Evolutionary conservation across 2,113 vertebrate species (phyloP).

Genomic region (Paradoxurus hermaphroditus): DNA sequence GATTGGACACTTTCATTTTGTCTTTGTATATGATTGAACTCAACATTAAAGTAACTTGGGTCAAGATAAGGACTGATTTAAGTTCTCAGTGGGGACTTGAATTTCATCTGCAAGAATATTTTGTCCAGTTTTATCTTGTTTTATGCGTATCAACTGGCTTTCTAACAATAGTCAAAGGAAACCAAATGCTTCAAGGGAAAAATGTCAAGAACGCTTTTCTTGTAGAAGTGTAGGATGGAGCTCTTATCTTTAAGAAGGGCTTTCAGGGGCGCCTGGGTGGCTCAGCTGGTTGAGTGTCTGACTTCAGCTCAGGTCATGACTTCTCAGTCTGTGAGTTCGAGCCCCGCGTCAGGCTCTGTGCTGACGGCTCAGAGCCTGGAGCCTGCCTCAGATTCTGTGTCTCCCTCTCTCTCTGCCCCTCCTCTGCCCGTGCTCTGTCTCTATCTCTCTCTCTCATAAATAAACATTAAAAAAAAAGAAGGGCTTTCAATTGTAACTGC

Average conservation of each 20-base stretch:
- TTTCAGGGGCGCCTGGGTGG: no score
- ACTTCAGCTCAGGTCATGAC: no score
- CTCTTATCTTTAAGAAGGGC: neutral
- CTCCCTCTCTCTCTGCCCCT: no score
- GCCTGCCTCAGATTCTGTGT: no score
- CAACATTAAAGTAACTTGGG: neutral
- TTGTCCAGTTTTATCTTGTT: neutral
- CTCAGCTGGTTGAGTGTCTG: no score
- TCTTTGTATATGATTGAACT: neutral
- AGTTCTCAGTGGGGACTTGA: neutral
- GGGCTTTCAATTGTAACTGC: neutral
- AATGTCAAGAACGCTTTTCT: neutral
- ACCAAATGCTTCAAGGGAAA: neutral
- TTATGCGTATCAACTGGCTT: conserved; percentile 31
- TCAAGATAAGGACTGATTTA: neutral
- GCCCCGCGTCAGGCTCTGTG: no score
- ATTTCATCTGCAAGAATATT: conserved; percentile 8
- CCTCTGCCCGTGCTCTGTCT: no score
- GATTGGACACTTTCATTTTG: neutral
- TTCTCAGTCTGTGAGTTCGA: no score
- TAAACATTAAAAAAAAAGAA: neutral
- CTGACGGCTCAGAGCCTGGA: no score
- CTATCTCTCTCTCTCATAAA: no score
- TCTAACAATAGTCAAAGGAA: conserved; percentile 19
- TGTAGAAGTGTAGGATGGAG: neutral